Evolutionary conservation across 2,888 invertebrate species (phyloP), one percentile per base, ranked within the genome.

Genomic region (Lepidonotus clava): DNA sequence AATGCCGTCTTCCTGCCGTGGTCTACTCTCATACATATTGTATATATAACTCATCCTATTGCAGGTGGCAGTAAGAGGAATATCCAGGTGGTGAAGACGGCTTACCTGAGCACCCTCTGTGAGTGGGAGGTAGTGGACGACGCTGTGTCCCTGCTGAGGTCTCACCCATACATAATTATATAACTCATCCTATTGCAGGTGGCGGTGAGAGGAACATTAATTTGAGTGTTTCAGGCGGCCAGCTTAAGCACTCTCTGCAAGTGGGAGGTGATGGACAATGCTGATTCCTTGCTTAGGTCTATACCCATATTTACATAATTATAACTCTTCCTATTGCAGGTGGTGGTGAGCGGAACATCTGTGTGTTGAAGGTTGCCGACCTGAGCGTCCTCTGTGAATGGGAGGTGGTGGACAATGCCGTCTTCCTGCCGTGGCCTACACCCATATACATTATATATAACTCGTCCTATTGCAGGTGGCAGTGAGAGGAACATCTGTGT

Each of bases 61-160:
- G 8, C 53, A 89, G 89, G 86, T 5, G 46, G 46, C 21, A 85
- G 86, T n/a, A 88, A 89, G 80, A 66, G 76, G 46, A 61, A 80
- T 36, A 32, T 89, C 24, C 87, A 86, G 6, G 86, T 87, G 14
- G 38, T 89, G 46, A 56, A 87, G 36, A 24, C 88, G 0, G 11
- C 28, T 38, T 41, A 86, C 77, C 36, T 88, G 14, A 61, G 71
- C 34, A 40, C 61, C 14, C 38, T 66, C 11, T 38, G 61, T 38
- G 80, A 86, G 38, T 88, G 86, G 87, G 85, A 88, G 86, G 89
- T 83, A 6, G 85, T 84, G 0, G 83, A 88, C 51, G 87, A 89
- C 80, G 46, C 86, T 14, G 87, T 89, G 5, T 46, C 36, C 18
- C 36, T 87, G 14, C 85, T 89, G n/a, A 61, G 88, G 14, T n/a